Conservation (phyloP, 2,888 invertebrate species). For the Herminia tarsipennalis region DNA sequence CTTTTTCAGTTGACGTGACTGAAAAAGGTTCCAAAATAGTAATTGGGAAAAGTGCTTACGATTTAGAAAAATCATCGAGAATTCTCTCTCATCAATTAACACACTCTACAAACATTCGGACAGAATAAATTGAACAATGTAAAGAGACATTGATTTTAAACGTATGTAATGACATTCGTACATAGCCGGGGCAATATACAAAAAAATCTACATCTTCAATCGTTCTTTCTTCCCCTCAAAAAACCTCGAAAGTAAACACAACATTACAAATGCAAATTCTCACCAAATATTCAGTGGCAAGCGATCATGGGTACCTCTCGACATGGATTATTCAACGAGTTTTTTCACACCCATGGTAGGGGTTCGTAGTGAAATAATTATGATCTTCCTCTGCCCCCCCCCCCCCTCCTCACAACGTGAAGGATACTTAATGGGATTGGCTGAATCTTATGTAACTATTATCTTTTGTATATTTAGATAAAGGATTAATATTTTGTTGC, state of each 20-base stretch:
- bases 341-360: conserved; percentile 26
- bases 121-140: too few relatives aligned
- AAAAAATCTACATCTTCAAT: too few relatives aligned
- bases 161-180: too few relatives aligned
- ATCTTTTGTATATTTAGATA: conserved; percentile 24
- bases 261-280: conserved; percentile 13
- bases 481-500: conserved; percentile 1
- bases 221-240: neutral
- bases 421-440: conserved; percentile 50
- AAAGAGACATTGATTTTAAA: too few relatives aligned
- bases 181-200: too few relatives aligned
- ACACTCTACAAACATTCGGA: too few relatives aligned
- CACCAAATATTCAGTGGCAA: conserved; percentile 11
- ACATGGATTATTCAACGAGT: conserved; percentile 11
- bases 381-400: too few relatives aligned
- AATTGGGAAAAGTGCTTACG: too few relatives aligned
- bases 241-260: conserved; percentile 8
- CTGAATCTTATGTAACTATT: conserved; percentile 44
- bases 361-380: conserved; percentile 52
- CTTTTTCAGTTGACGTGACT: too few relatives aligned
- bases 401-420: conserved; percentile 40
- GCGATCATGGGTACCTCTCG: conserved; percentile 7
- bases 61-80: too few relatives aligned
- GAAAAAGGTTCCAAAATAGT: too few relatives aligned
- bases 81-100: too few relatives aligned